A percentile compares a stretch with the other conserved stretches of the same genome.
Evolutionary conservation across 2,113 vertebrate species (phyloP).

Genomic region (Neogale vison): DNA sequence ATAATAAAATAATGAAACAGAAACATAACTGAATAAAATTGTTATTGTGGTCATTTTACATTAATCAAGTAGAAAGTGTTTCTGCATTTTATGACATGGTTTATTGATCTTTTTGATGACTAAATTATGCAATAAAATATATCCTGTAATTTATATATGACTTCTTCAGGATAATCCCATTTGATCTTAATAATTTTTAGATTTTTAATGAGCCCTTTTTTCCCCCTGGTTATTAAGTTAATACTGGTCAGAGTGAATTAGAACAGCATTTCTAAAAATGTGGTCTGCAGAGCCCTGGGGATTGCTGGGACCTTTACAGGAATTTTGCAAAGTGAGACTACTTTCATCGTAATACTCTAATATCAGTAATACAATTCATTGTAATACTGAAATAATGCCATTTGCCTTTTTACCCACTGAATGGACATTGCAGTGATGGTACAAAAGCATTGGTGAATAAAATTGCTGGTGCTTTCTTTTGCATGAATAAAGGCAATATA

Average conservation of each 20-base stretch:
- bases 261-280: not conserved
- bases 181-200: not conserved
- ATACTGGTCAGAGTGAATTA: not conserved
- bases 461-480: not conserved
- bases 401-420: not conserved
- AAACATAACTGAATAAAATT: not conserved
- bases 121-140: conserved; percentile 27
- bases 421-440: not conserved
- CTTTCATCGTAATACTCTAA: not conserved
- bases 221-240: not conserved
- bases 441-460: not conserved
- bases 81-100: not conserved
- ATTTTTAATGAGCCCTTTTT: not conserved
- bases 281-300: not conserved
- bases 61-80: conserved; percentile 24
- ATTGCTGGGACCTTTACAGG: not conserved
- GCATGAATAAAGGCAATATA: not conserved
- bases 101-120: not conserved
- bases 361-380: not conserved
- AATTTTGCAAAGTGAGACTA: not conserved
- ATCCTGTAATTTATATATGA: not conserved
- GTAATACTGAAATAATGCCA: not conserved
- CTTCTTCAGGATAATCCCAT: not conserved
- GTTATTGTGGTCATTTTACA: not conserved
- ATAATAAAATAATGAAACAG: too few relatives aligned